Evolutionary conservation across 2,888 invertebrate species (phyloP), one percentile per base, ranked within the genome.

Genomic region (Dryococelus australis): DNA sequence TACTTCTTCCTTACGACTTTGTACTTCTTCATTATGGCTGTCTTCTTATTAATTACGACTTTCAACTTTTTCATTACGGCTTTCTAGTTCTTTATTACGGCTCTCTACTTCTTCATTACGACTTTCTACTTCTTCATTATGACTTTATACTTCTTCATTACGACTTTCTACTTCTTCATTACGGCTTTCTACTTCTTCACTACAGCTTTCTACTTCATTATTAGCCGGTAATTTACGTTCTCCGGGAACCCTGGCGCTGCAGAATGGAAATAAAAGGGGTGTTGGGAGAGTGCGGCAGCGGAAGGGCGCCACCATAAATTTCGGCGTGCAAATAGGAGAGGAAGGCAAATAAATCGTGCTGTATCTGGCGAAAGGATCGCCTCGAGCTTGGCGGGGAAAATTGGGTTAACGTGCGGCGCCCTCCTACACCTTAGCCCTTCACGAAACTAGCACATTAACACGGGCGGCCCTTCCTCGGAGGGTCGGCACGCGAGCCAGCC

Each of bases 311-410:
- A 20, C n/a, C 65, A 24, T 65, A 65, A 65, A 65, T 65, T n/a
- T 65, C 65, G 65, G 65, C 65, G 65, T 65, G 65, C 65, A 65
- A 65, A 65, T 65, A 65, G 65, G 65, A 16, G 65, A 65, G 65
- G 65, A 65, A 65, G 65, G 65, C 65, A 65, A 65, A 65, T 65
- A 65, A 65, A 65, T 65, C 65, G 2, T 65, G 65, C 2, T n/a
- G 65, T 65, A 65, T 65, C 65, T 51, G 51, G 51, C 51, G 51
- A 51, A 51, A 51, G 20, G 51, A 51, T 51, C 20, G 12, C 20
- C 51, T 12, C 12, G 51, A 51, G 51, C 13, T 51, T 6, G 2
- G 51, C 13, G 24, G 8, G 65, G 65, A 65, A 65, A 65, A 65
- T 65, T 65, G 65, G 65, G 65, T 65, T 65, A 65, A 65, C 65